These are phyloP conservation scores for Limanda limanda DNA, from an alignment of 2,113 vertebrate genomes.

Conservation along the genomic window DNA sequence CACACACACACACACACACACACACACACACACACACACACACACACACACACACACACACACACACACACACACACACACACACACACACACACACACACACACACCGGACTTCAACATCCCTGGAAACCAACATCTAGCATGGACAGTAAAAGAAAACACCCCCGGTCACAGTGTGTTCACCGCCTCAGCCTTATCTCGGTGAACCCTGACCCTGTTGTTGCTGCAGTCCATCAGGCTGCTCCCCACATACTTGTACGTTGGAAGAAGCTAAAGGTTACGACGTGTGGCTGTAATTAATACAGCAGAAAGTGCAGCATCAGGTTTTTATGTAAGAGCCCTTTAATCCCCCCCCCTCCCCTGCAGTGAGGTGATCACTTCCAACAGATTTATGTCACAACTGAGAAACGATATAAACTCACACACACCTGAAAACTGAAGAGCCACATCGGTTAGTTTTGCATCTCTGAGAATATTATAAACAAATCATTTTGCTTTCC, in stretches of 20 bases:
- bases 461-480: not conserved
- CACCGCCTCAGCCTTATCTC: slow-evolving; percentile 42
- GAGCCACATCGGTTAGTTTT: not conserved
- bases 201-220: slow-evolving; percentile 59
- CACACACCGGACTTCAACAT: not conserved
- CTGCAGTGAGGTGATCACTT: slow-evolving; percentile 38
- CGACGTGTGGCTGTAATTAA: not conserved
- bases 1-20: no score
- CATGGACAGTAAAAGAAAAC: not conserved
- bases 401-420: not conserved
- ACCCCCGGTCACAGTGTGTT: slow-evolving; percentile 2
- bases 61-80: no score
- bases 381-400: slow-evolving; percentile 40
- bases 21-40: no score
- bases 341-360: slow-evolving; percentile 23
- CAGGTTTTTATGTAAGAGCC: slow-evolving; percentile 38
- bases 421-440: not conserved
- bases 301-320: slow-evolving; percentile 20
- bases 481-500: not conserved
- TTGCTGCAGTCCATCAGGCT: slow-evolving; percentile 37
- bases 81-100: no score
- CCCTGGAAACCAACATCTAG: not conserved
- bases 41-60: slow-evolving; percentile 16
- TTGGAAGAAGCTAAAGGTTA: slow-evolving; percentile 31
- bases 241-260: slow-evolving; percentile 27